A percentile compares a stretch with the other conserved stretches of the same genome.
phyloP scores from a whole-genome alignment of 2,888 invertebrate genomes.

The Crioceris asparagi region DNA sequence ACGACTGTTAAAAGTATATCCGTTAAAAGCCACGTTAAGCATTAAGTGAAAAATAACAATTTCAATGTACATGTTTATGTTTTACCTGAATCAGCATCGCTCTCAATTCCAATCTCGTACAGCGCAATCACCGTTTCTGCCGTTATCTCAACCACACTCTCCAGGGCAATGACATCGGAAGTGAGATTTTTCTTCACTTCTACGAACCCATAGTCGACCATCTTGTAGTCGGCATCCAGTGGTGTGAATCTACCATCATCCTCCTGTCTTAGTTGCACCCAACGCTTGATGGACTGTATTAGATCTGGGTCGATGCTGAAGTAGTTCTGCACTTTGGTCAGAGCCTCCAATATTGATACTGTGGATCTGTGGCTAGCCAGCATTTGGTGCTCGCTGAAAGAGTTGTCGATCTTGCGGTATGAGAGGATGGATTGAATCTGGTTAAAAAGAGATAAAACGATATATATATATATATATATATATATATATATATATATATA shows the following conservation, averaged over 20 bases:
- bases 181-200: slow-evolving; percentile 36
- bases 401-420: slow-evolving; percentile 53
- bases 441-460: too few species aligned
- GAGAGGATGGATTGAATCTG: slow-evolving; percentile 52
- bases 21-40: too few species aligned
- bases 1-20: too few species aligned
- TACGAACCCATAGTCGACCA: slow-evolving; percentile 19
- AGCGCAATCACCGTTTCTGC: slow-evolving; percentile 51
- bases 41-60: too few species aligned
- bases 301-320: slow-evolving; percentile 52
- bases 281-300: slow-evolving; percentile 47
- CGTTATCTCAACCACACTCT: slow-evolving; percentile 49
- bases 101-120: slow-evolving; percentile 45
- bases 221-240: slow-evolving; percentile 46
- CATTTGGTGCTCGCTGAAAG: slow-evolving; percentile 55
- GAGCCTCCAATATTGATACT: slow-evolving; percentile 47
- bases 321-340: slow-evolving; percentile 50
- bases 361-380: slow-evolving; percentile 51
- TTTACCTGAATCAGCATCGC: slow-evolving; percentile 30
- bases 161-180: slow-evolving; percentile 41
- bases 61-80: too few species aligned
- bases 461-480: too few species aligned
- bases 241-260: slow-evolving; percentile 51
- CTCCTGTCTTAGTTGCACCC: slow-evolving; percentile 51
- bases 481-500: too few species aligned